phyloP scores from a whole-genome alignment of 1,140 invertebrate species.

The Manduca sexta region DNA sequence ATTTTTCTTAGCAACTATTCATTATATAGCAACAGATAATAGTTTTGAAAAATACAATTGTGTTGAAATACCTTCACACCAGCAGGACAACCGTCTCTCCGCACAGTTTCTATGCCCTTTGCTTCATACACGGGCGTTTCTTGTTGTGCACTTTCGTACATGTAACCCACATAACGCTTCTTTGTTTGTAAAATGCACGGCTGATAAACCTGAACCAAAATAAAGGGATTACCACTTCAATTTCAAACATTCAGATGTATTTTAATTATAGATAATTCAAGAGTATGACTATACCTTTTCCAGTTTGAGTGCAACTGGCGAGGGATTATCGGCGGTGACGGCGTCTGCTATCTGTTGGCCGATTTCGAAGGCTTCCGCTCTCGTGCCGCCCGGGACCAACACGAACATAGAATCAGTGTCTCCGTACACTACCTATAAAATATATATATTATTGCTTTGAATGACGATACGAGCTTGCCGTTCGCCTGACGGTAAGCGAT shows the following conservation, averaged over 20 bases:
- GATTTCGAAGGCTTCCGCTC: slow-evolving; percentile 90
- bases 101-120: slow-evolving; percentile 99
- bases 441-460: too few species aligned
- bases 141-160: slow-evolving; percentile 94
- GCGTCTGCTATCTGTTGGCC: slow-evolving; percentile 94
- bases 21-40: too few species aligned
- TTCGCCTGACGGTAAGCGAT: too few species aligned
- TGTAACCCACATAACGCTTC: slow-evolving; percentile 98
- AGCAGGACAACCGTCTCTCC: slow-evolving; percentile 95
- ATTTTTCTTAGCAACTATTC: too few species aligned
- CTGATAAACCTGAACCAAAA: slow-evolving; percentile 65
- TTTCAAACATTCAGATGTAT: too few species aligned
- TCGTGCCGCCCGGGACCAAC: slow-evolving; percentile 79
- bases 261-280: too few species aligned
- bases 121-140: slow-evolving; percentile 92
- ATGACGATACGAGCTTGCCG: too few species aligned
- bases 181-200: slow-evolving; percentile 87
- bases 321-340: slow-evolving; percentile 92
- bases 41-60: too few species aligned
- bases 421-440: slow-evolving; percentile 90
- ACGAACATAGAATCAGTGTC: slow-evolving; percentile 97
- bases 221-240: too few species aligned
- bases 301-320: slow-evolving; percentile 96
- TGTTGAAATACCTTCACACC: slow-evolving; percentile 92
- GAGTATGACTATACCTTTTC: slow-evolving; percentile 87